A percentile compares a stretch with the other conserved stretches of the same genome.
These are phyloP conservation scores for Phyllotis vaccarum DNA, from an alignment of 2,797 vertebrate species.

Conservation along the genomic window DNA sequence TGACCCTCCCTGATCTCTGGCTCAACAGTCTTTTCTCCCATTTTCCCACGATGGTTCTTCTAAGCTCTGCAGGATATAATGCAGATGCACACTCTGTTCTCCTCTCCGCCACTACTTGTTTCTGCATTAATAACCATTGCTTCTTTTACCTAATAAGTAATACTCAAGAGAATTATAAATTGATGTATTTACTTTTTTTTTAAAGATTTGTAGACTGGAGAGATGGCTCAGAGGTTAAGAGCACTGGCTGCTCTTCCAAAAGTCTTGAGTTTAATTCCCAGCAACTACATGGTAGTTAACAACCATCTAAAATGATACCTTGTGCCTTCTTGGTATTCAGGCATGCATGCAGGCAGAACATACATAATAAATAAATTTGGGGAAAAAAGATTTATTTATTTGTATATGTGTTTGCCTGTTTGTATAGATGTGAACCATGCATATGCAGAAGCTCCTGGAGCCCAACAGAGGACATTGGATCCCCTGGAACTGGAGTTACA, in stretches of 20 bases:
- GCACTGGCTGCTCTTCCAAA: no score
- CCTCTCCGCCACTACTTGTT: not conserved
- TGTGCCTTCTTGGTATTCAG: no score
- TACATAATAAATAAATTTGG: no score
- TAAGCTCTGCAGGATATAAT: not conserved
- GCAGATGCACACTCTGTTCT: not conserved
- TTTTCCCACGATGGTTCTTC: not conserved
- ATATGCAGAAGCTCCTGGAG: not conserved
- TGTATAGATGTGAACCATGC: not conserved
- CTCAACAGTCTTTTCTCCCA: not conserved
- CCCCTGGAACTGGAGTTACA: not conserved
- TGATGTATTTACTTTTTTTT: not conserved
- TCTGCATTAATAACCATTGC: not conserved
- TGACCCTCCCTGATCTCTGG: not conserved
- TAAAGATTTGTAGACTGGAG: no score
- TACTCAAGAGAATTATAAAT: not conserved
- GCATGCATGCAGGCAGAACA: no score
- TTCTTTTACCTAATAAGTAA: constrained; percentile 9
- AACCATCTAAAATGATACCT: no score
- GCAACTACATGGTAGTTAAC: no score
- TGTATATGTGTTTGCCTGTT: not conserved
- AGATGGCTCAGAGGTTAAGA: no score
- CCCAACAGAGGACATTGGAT: not conserved
- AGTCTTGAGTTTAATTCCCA: no score
- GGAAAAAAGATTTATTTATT: not conserved